phyloP scores from a whole-genome alignment of 2,797 vertebrate species.

The Anolis apletophallus region DNA sequence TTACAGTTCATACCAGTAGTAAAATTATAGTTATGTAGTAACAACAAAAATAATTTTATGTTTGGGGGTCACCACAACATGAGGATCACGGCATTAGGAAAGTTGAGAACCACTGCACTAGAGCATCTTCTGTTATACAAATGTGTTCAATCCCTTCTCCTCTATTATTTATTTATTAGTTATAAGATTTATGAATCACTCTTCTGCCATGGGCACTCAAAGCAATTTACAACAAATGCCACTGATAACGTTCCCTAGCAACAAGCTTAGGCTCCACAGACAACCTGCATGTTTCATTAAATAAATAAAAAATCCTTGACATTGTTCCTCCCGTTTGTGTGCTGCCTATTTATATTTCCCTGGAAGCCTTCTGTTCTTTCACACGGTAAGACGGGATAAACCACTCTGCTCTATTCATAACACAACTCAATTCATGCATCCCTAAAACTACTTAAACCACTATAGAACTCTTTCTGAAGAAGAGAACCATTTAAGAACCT shows the following conservation, averaged over 20 bases:
- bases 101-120: no score
- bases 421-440: constrained; percentile 8
- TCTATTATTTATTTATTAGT: constrained; percentile 25
- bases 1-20: no score
- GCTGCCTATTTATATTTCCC: constrained; percentile 24
- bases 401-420: constrained; percentile 5
- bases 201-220: constrained; percentile 21
- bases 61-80: no score
- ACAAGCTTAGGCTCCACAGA: constrained; percentile 12
- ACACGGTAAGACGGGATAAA: neutral
- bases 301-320: neutral
- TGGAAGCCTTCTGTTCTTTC: constrained; percentile 12
- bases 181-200: constrained; percentile 33
- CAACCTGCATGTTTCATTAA: neutral
- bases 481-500: constrained; percentile 18
- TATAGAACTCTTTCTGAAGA: constrained; percentile 26
- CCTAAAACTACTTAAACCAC: neutral
- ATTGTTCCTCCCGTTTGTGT: neutral
- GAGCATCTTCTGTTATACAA: neutral
- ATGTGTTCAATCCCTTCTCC: neutral
- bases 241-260: constrained; percentile 33
- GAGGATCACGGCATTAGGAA: no score
- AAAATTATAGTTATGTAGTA: no score
- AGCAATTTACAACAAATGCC: constrained; percentile 18
- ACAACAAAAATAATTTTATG: no score